Evolutionary conservation across 2,797 vertebrate genomes (phyloP).

Genomic region (Muscicapa comitata): DNA sequence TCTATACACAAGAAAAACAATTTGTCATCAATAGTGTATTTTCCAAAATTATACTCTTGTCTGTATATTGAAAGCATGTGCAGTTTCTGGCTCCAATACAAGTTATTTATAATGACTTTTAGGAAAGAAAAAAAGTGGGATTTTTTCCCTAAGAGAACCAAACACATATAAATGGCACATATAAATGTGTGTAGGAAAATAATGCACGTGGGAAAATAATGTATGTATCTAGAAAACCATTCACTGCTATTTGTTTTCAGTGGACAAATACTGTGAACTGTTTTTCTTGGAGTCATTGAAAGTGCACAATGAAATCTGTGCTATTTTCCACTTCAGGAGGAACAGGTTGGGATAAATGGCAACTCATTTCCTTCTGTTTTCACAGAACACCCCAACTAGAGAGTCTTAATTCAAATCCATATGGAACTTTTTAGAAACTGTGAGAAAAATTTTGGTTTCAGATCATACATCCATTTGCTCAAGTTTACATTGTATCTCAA

Average conservation of each 20-base stretch:
- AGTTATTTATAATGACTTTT: constrained; percentile 20
- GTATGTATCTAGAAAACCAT: neutral
- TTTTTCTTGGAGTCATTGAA: neutral
- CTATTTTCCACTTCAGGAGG: neutral
- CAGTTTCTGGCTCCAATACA: constrained; percentile 22
- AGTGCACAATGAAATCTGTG: neutral
- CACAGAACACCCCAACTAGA: neutral
- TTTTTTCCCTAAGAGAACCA: neutral
- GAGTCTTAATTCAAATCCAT: neutral
- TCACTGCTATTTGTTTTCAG: neutral
- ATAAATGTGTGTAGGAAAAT: neutral
- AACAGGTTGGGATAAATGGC: neutral
- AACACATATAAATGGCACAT: neutral
- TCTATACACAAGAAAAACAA: constrained; percentile 1
- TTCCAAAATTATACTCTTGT: constrained; percentile 11
- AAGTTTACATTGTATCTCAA: neutral
- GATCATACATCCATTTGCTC: neutral
- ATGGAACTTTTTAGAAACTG: neutral
- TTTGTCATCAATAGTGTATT: neutral
- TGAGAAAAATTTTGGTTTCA: neutral
- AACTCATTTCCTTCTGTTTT: neutral
- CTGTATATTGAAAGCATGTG: constrained; percentile 33
- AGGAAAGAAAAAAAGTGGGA: neutral
- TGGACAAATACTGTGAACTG: neutral
- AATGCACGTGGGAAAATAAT: neutral